These are phyloP conservation scores for Decapterus maruadsi DNA, from an alignment of 2,797 vertebrate species.

Conservation along the genomic window DNA sequence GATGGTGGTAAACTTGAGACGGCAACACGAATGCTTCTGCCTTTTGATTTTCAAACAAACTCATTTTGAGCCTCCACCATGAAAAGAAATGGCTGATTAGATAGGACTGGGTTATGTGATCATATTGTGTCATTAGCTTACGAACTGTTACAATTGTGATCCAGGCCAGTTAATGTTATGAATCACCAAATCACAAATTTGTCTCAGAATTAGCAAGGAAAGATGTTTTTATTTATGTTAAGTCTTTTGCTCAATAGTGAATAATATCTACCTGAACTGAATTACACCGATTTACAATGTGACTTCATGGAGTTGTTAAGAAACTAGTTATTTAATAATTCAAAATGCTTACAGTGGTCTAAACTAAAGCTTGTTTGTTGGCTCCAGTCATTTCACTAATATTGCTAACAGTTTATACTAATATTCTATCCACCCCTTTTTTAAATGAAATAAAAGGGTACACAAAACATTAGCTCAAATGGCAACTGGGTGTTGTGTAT, in stretches of 20 bases:
- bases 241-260: not conserved
- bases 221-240: not conserved
- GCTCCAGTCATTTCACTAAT: not conserved
- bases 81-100: not conserved
- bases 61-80: not conserved
- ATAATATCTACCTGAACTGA: not conserved
- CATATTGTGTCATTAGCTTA: not conserved
- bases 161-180: not conserved
- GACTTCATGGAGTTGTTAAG: no score
- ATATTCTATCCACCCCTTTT: not conserved
- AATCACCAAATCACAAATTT: not conserved
- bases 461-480: not conserved
- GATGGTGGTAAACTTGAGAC: slow-evolving; percentile 5
- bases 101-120: not conserved
- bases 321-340: no score
- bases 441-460: no score
- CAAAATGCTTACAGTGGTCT: not conserved
- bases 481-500: no score
- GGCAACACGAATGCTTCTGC: not conserved
- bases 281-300: no score
- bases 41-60: slow-evolving; percentile 1
- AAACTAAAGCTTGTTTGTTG: not conserved
- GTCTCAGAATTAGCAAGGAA: not conserved
- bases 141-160: not conserved
- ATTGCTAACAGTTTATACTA: not conserved